These are phyloP conservation scores for Nematostella vectensis DNA, from an alignment of 92 coral and sea anemone species.

Conservation along the genomic window DNA sequence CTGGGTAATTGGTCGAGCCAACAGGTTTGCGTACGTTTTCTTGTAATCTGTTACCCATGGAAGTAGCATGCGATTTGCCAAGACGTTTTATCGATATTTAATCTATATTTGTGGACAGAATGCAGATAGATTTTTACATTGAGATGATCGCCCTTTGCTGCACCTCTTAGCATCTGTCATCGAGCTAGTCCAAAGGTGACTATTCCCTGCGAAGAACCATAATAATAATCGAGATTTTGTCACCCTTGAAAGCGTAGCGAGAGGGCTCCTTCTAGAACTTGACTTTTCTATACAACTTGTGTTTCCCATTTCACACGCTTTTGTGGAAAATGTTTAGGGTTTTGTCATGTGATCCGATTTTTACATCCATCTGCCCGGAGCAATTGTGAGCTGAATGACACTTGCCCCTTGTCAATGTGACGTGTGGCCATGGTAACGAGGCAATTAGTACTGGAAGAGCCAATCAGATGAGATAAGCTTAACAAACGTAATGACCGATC, in stretches of 20 bases:
- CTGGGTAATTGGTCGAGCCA: too few relatives aligned
- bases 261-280: conserved; percentile 24
- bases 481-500: conserved; percentile 85
- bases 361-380: conserved; percentile 62
- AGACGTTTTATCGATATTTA: conserved; percentile 24
- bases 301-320: conserved; percentile 52
- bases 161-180: conserved; percentile 57
- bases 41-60: too few relatives aligned
- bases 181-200: neutral
- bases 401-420: conserved; percentile 63
- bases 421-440: conserved; percentile 66
- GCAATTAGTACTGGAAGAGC: conserved; percentile 79
- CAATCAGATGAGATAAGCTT: conserved; percentile 82
- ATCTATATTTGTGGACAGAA: conserved; percentile 41
- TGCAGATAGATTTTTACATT: conserved; percentile 14
- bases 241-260: conserved; percentile 28
- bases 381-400: conserved; percentile 82
- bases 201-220: too few relatives aligned
- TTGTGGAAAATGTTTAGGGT: conserved; percentile 39
- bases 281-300: conserved; percentile 34
- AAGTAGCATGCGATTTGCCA: too few relatives aligned
- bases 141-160: conserved; percentile 1
- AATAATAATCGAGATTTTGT: conserved; percentile 11
- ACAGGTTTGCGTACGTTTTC: too few relatives aligned
- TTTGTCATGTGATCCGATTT: conserved; percentile 68